phyloP scores from a whole-genome alignment of 2,888 invertebrate species.

The Eristalis pertinax region DNA sequence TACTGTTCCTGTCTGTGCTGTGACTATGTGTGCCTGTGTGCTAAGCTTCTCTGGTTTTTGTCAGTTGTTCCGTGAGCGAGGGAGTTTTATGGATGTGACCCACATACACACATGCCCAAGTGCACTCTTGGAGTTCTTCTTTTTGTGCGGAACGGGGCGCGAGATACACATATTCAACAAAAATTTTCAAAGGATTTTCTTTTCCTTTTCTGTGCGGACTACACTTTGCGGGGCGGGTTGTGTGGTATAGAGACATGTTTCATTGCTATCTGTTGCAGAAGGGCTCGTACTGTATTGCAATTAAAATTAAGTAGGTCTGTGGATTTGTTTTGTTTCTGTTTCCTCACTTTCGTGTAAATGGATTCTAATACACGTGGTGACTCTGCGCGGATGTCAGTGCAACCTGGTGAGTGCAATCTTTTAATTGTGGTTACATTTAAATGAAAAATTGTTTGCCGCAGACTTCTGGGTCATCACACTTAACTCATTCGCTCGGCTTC shows the following conservation, averaged over 20 bases:
- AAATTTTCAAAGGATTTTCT: conserved; percentile 55
- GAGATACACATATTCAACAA: conserved; percentile 32
- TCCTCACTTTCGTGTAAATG: conserved; percentile 2
- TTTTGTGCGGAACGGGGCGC: neutral
- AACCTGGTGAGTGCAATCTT: neutral
- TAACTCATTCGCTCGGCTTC: neutral
- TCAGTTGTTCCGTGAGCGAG: conserved; percentile 32
- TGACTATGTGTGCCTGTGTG: neutral
- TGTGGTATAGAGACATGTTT: conserved; percentile 9
- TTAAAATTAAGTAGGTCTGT: conserved; percentile 21
- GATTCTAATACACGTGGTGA: neutral
- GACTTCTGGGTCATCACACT: neutral
- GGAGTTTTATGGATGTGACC: conserved; percentile 65
- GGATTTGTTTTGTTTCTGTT: neutral
- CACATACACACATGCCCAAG: conserved; percentile 49
- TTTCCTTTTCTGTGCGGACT: neutral
- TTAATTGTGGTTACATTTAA: conserved; percentile 5
- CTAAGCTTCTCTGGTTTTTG: conserved; percentile 16
- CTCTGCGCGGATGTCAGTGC: neutral
- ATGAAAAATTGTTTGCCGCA: neutral
- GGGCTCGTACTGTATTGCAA: conserved; percentile 13
- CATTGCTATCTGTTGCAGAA: conserved; percentile 49
- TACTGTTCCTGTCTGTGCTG: conserved; percentile 46
- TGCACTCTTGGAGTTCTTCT: conserved; percentile 12
- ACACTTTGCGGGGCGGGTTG: conserved; percentile 16